phyloP scores from a whole-genome alignment of 2,888 invertebrate species.

The Epiblema foenella region DNA sequence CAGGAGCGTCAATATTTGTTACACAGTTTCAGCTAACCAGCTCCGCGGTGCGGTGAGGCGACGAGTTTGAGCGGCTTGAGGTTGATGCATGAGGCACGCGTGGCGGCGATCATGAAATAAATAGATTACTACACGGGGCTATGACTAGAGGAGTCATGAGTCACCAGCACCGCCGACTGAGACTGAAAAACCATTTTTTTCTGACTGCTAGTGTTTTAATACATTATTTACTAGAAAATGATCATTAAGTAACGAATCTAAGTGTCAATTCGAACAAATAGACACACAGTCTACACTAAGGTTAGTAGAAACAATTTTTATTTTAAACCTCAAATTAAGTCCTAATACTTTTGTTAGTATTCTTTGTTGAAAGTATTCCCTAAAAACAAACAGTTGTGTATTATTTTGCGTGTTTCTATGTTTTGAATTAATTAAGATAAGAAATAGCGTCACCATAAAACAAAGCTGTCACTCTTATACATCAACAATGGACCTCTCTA shows the following conservation, averaged over 20 bases:
- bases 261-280: too few relatives aligned
- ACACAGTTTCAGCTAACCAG: constrained; percentile 33
- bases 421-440: neutral
- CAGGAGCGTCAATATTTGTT: constrained; percentile 30
- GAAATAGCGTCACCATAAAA: neutral
- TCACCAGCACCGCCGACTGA: neutral
- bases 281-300: too few relatives aligned
- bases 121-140: constrained; percentile 24
- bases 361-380: too few relatives aligned
- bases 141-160: neutral
- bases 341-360: too few relatives aligned
- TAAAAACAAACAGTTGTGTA: too few relatives aligned
- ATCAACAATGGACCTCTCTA: neutral
- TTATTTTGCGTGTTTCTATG: too few relatives aligned
- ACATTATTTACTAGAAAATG: too few relatives aligned
- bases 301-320: too few relatives aligned
- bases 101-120: constrained; percentile 53
- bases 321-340: too few relatives aligned
- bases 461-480: neutral
- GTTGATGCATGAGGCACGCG: constrained; percentile 53
- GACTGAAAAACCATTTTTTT: too few relatives aligned
- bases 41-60: constrained; percentile 18
- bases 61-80: constrained; percentile 28
- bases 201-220: too few relatives aligned
- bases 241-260: too few relatives aligned